These are phyloP conservation scores for Phaedon cochleariae DNA, from an alignment of 2,888 invertebrate genomes.

Conservation along the genomic window DNA sequence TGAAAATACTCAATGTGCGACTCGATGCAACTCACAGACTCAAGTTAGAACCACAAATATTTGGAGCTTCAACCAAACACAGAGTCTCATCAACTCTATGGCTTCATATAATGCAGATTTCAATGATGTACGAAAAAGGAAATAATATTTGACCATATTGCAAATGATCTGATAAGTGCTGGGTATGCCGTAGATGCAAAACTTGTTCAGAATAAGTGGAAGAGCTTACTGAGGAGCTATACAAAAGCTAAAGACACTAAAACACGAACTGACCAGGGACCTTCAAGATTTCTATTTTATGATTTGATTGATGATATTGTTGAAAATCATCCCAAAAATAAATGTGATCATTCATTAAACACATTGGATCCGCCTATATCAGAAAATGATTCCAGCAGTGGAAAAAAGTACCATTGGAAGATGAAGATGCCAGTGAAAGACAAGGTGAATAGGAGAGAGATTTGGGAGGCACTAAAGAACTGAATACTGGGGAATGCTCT, in stretches of 20 bases:
- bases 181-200: neutral
- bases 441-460: too few species aligned
- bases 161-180: neutral
- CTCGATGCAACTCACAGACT: too few species aligned
- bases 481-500: too few species aligned
- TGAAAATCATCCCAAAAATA: constrained; percentile 3
- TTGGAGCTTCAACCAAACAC: neutral
- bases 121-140: neutral
- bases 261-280: neutral
- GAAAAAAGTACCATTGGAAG: too few species aligned
- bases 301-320: neutral
- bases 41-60: neutral
- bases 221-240: neutral
- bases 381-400: too few species aligned
- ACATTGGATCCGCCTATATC: too few species aligned
- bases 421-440: too few species aligned
- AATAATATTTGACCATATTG: neutral
- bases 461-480: too few species aligned
- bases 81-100: neutral
- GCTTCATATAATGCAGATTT: neutral
- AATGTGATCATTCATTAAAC: neutral
- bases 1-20: too few species aligned
- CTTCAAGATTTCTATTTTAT: neutral
- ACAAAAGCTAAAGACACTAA: neutral
- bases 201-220: neutral